phyloP scores from a whole-genome alignment of 2,113 vertebrate genomes.

The Triplophysa tibetana region DNA sequence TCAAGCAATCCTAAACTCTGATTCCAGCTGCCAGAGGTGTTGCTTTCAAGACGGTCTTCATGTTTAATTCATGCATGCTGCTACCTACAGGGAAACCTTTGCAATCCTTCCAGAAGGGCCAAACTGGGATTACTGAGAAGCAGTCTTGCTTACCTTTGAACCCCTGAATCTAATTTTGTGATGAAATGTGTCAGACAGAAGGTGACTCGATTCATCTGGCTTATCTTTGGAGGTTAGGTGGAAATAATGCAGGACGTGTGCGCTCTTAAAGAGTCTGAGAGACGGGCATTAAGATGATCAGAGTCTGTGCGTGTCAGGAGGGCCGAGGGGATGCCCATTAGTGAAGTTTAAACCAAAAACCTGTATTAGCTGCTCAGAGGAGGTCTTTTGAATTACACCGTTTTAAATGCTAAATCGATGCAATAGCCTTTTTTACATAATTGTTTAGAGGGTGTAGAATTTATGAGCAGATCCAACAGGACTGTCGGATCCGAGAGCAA shows the following conservation, averaged over 20 bases:
- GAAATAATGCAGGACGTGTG: conserved; percentile 7
- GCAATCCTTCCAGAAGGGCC: conserved; percentile 27
- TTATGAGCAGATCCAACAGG: not conserved
- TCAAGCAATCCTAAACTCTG: conserved; percentile 29
- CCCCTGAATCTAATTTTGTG: conserved; percentile 41
- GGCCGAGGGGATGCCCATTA: conserved; percentile 4
- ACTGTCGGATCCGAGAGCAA: not conserved
- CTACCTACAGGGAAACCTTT: conserved; percentile 41
- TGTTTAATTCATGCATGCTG: conserved; percentile 50
- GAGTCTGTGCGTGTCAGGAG: conserved; percentile 16
- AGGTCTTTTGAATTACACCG: not conserved
- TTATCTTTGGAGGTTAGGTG: not conserved
- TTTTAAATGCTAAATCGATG: not conserved
- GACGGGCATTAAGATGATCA: conserved; percentile 3
- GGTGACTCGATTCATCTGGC: not conserved
- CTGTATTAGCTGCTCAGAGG: conserved; percentile 6
- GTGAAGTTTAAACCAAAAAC: conserved; percentile 27
- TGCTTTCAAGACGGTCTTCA: conserved; percentile 40
- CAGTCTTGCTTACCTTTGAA: conserved; percentile 41
- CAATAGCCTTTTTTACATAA: not conserved
- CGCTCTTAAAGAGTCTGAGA: conserved; percentile 5
- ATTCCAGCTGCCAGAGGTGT: conserved; percentile 46
- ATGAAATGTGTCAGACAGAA: conserved; percentile 38
- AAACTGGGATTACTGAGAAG: conserved; percentile 37
- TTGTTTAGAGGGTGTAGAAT: not conserved